Base-by-base conservation (phyloP, 2,113 vertebrate genomes). In the Ochotona princeps region DNA sequence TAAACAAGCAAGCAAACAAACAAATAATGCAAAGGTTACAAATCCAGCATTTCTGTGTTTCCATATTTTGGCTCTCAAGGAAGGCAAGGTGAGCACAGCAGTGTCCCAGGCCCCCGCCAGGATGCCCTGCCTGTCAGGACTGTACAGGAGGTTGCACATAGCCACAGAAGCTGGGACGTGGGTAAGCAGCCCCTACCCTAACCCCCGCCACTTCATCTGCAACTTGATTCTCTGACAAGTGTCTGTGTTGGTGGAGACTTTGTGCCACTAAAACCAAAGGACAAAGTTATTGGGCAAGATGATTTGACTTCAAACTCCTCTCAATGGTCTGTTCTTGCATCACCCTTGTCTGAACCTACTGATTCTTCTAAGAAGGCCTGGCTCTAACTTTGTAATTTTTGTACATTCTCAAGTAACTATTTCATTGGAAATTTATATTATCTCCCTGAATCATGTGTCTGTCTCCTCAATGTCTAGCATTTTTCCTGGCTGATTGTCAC, bases 191-290 rank as follows among this genome's bases (percentile, higher is more conserved):
- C 7, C 1, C 2, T 0, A 14, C 57, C 23, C 17, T 1, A 12
- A 10, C 67, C 7, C 1, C 3, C 0, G 12, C 57, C 23, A 12
- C 1, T 30, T 51, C 78, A 44, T 11, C 9, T 6, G 26, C 21
- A 4, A 4, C 3, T 3, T 49, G 8, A 26, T 47, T 32, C 12
- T 14, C 9, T 4, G 13, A 49, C 23, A 13, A 84, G 7, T 8
- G 9, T 11, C 5, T 4, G 4, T 2, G 54, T 14, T 13, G 54
- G 54, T 57, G 5, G 38, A 44, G 38, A 44, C 38, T 38, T 12
- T 18, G 26, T 8, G 5, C 25, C 25, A 5, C 2, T 30, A 11
- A 17, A 25, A 13, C 8, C 0, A 0, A 51, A 25, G 12, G 4
- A 7, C 28, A 75, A 21, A 76, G 61, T 32, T 23, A 32, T 13